A percentile compares a stretch with the other conserved stretches of the same genome.
Conservation (phyloP, 2,888 invertebrate genomes). For the Cheilosia urbana region DNA sequence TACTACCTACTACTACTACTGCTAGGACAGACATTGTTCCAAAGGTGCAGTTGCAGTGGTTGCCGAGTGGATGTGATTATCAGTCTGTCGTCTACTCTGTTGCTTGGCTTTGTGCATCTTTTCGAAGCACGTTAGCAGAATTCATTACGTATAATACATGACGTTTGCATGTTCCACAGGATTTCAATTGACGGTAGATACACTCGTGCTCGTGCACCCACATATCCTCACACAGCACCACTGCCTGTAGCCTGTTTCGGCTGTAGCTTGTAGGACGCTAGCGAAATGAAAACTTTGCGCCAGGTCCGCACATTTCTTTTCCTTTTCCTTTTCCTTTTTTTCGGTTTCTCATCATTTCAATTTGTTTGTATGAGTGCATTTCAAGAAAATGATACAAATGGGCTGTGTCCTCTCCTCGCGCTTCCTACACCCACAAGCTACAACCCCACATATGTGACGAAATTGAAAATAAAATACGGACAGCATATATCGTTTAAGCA, state of each 20-base stretch:
- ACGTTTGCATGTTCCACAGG: constrained; percentile 14
- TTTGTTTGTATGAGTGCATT: neutral
- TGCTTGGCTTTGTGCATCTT: constrained; percentile 25
- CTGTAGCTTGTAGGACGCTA: too few species aligned
- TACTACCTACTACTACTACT: too few species aligned
- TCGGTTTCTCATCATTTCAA: neutral
- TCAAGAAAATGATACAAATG: constrained; percentile 4
- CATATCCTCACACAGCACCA: neutral
- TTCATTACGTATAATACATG: constrained; percentile 31
- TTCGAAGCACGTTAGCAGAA: constrained; percentile 20
- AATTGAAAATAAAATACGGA: neutral
- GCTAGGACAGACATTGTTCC: constrained; percentile 16
- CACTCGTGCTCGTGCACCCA: neutral
- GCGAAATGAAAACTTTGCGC: neutral
- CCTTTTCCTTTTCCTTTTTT: neutral
- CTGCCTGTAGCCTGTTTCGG: neutral
- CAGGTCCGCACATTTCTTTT: constrained; percentile 1
- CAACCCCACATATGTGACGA: neutral
- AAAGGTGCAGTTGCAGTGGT: constrained; percentile 36
- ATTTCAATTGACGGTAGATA: constrained; percentile 14
- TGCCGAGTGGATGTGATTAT: constrained; percentile 25
- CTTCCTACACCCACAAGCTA: too few species aligned
- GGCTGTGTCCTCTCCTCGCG: neutral
- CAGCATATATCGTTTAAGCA: constrained; percentile 1
- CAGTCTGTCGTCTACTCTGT: constrained; percentile 33